phyloP scores from a whole-genome alignment of 2,113 vertebrate genomes.

The Rhineura floridana region DNA sequence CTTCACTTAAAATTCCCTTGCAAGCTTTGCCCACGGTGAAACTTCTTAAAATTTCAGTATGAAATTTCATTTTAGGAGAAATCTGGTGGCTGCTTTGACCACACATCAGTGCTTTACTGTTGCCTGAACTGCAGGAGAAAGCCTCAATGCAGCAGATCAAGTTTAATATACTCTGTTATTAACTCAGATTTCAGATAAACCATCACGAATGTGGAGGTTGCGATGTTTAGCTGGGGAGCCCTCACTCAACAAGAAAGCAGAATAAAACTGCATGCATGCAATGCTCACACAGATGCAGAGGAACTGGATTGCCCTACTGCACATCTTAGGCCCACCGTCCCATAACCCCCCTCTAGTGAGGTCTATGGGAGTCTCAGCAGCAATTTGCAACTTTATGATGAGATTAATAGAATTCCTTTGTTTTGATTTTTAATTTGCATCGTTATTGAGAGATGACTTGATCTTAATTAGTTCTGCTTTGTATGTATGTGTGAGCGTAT shows the following conservation, averaged over 20 bases:
- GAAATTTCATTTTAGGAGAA: neutral
- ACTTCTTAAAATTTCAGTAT: neutral
- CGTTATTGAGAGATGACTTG: conserved; percentile 79
- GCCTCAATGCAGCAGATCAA: neutral
- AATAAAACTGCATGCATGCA: neutral
- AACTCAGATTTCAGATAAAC: neutral
- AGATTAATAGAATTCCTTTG: conserved; percentile 79
- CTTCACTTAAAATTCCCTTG: too few relatives aligned
- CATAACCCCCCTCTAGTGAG: conserved; percentile 40
- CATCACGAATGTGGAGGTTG: neutral
- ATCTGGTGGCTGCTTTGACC: neutral
- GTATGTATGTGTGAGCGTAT: conserved; percentile 52
- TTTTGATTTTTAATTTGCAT: conserved; percentile 82
- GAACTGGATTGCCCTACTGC: conserved; percentile 20
- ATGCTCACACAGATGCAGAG: neutral
- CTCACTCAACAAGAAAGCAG: conserved; percentile 21
- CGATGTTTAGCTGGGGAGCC: conserved; percentile 7
- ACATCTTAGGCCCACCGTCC: conserved; percentile 43
- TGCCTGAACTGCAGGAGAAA: neutral
- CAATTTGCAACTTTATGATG: conserved; percentile 79
- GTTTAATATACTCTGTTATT: neutral
- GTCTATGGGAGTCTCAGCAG: conserved; percentile 49
- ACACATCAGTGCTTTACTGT: neutral
- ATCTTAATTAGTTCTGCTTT: conserved; percentile 79
- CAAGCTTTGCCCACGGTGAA: neutral